Evolutionary conservation across 2,888 invertebrate species (phyloP), one percentile per base, ranked within the genome.

Genomic region (Noctua janthina): DNA sequence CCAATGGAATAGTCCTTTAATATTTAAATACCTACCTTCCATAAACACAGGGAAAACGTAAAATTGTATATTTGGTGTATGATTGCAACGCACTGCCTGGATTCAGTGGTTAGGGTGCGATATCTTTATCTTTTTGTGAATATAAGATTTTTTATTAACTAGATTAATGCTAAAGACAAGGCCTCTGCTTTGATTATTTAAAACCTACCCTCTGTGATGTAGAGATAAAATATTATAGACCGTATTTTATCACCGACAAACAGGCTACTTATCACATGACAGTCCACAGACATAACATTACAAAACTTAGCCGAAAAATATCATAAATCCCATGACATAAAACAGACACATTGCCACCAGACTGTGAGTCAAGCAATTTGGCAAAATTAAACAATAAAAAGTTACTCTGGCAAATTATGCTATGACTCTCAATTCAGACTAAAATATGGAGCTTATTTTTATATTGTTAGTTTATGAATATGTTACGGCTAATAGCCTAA

Each of bases 381-480:
- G 17, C 70, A 43, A 74, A 86, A 87, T 88, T 86, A 81, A 79
- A 83, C 83, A 73, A 86, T 83, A 86, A 87, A 87, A 87, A 75
- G 79, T 78, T 79, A 83, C 74, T 83, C 67, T 72, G 69, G 74
- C 59, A 83, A 79, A 87, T 85, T 87, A n/a, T 68, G 39, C 43
- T 51, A n/a, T 72, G 74, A 77, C 51, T 76, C 76, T 69, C 70
- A 71, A 4, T 68, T 51, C 1, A 1, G 8, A n/a, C 70, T 51
- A 39, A 81, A 74, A 76, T 81, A 66, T 49, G 13, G 4, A 69
- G 29, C 46, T 43, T 69, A 23, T 46, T 51, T 62, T 7, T 72
- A 15, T 39, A 1, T 83, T 29, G 51, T 51, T 46, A 43, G 78
- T 71, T 78, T 39, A 39, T 39, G 39, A 5, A 39, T 5, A 39